A percentile compares a stretch with the other conserved stretches of the same genome.
Conservation (phyloP, 2,113 vertebrate species). For the Raja brachyura region DNA sequence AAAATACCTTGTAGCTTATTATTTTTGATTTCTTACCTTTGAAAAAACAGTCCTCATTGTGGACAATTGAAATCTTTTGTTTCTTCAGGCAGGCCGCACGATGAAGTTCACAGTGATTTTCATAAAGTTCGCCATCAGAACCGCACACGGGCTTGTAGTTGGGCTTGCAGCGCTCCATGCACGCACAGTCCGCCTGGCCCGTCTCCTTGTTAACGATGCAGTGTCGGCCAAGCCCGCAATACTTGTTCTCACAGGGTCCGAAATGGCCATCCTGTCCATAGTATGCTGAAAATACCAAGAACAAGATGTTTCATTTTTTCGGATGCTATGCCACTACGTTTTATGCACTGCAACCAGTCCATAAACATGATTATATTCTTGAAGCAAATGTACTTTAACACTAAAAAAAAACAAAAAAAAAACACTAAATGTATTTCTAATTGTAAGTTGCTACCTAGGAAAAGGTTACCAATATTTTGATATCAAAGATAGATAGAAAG, state of each 20-base stretch:
- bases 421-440: too few relatives aligned
- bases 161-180: conserved; percentile 76
- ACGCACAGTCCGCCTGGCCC: conserved; percentile 70
- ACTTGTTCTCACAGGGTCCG: conserved; percentile 80
- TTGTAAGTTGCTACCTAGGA: background rate
- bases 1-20: conserved; percentile 18
- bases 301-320: background rate
- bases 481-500: background rate
- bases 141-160: conserved; percentile 92
- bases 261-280: conserved; percentile 52
- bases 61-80: conserved; percentile 79
- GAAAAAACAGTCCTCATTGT: conserved; percentile 90
- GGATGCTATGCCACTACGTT: background rate
- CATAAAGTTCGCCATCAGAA: conserved; percentile 85
- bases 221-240: conserved; percentile 84
- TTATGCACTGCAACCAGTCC: background rate
- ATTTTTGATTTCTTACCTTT: conserved; percentile 63
- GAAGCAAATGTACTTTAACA: background rate
- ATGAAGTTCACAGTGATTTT: conserved; percentile 93
- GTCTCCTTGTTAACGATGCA: conserved; percentile 67
- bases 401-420: too few relatives aligned
- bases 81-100: conserved; percentile 76
- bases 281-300: conserved; percentile 53
- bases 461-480: background rate
- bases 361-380: background rate